Evolutionary conservation across 2,113 vertebrate genomes (phyloP), one percentile per base, ranked within the genome.

Genomic region (Speoplatyrhinus poulsoni): DNA sequence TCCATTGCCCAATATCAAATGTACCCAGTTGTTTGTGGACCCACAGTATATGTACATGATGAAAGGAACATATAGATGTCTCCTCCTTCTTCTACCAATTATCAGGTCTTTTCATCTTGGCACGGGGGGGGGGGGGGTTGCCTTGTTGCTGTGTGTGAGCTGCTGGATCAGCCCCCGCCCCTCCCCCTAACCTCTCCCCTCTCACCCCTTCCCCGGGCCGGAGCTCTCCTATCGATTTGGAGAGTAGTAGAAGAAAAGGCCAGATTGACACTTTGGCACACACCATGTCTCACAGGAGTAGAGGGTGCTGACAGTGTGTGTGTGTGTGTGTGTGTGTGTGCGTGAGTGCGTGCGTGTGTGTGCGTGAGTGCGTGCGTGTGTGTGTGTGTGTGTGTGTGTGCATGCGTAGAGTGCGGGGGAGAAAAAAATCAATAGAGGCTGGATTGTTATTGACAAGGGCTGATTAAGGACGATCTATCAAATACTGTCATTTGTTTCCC

Each of bases 211-310:
- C 26, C 19, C 26, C 16, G 5, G 9, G 54, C 48, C 78, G 80
- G 65, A 0, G 65, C 75, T 85, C 79, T 84, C 75, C 63, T 52
- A 90, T 91, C 65, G 85, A 92, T 91, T 85, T 80, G 81, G 84
- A 77, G 81, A 84, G 73, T 75, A 83, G 82, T 50, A 55, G 68
- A 61, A 77, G 58, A 46, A 56, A 70, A 65, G 73, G 60, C 73
- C 56, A 68, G 73, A 78, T 76, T 87, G 86, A 87, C 89, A 86
- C 52, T 82, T 81, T 77, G 64, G 57, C 78, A 73, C 70, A 72
- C 73, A 73, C 79, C 56, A 62, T 15, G 57, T 66, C 64, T 32
- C 36, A 62, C 36, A 63, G 60, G 67, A 69, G 75, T 1, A 10
- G 50, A 5, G 47, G 12, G 58, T 10, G 32, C 2, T 9, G 57